Evolutionary conservation across 53 echinoderm and acorn worm species (phyloP), one percentile per base, ranked within the genome.

Genomic region (Luidia sarsii): DNA sequence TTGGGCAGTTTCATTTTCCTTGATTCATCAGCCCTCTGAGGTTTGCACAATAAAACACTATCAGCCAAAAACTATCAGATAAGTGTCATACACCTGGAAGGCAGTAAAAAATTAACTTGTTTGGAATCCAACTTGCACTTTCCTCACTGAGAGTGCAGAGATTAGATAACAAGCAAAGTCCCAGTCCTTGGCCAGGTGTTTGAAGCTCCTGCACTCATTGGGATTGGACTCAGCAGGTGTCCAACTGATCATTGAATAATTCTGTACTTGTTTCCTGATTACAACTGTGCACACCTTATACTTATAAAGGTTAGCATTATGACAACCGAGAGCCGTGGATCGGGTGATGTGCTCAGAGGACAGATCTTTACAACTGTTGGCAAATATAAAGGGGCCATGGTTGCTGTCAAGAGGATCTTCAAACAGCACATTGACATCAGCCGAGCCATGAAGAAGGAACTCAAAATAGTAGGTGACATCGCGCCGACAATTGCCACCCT

Each of bases 351-450:
- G 10, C 84, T 87, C 34, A 77, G 95, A 48, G 87, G 85, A 41
- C 97, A 97, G 60, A 97, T 91, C 49, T 97, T 93, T 70, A 93
- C 91, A 18, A 86, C 85, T 39, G 91, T 94, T 16, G 97, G 93
- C 7, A 91, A 82, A 4, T 97, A 91, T 48, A 93, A 88, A 59
- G 91, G 94, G 39, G 83, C 88, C 30, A 55, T 88, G 83, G 93
- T 97, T 3, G 93, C 93, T 27, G 87, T 94, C 33, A 93, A 94
- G 68, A 94, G 85, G 38, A 80, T 97, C 25, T 61, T 83, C 33
- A 97, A 86, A 79, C 85, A 90, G 36, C 84, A 81, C 18, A 73
- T 94, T 27, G 97, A 97, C 39, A 41, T 97, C 2, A 91, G 67
- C 21, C 63, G 97, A 35, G 64, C 80, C 2, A 85, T 94, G 23